Percentiles rank a stretch among this genome's conserved stretches.
phyloP scores from a whole-genome alignment of 2,888 invertebrate genomes.

The Spisula subtruncata region DNA sequence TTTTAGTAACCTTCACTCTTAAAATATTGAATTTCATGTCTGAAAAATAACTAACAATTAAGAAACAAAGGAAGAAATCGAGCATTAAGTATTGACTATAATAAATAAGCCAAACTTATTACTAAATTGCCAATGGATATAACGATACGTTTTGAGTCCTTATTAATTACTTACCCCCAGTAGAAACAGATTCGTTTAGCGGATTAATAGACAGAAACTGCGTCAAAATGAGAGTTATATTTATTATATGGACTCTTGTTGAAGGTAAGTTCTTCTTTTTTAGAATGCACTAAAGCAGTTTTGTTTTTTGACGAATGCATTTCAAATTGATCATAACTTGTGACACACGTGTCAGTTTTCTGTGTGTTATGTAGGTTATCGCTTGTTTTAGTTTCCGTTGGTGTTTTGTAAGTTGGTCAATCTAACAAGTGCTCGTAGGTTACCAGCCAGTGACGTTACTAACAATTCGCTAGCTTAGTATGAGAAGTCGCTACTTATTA shows the following conservation, averaged over 20 bases:
- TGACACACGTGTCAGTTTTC: no score
- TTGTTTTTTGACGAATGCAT: no score
- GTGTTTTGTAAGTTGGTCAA: no score
- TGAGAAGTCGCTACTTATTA: no score
- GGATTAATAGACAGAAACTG: not conserved
- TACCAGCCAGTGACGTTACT: no score
- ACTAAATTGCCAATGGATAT: conserved; percentile 10
- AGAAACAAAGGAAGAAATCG: conserved; percentile 1
- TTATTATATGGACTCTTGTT: not conserved
- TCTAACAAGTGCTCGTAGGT: no score
- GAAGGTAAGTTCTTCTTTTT: not conserved
- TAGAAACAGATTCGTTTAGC: not conserved
- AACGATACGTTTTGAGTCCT: not conserved
- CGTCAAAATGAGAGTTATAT: not conserved
- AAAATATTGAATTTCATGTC: not conserved
- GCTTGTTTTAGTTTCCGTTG: no score
- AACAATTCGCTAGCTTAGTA: no score
- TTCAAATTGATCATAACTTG: no score
- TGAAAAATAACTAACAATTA: not conserved
- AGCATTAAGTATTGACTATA: not conserved
- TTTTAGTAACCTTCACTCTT: not conserved
- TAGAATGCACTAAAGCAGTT: not conserved
- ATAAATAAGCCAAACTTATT: not conserved
- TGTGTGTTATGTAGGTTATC: no score
- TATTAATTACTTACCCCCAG: not conserved